Base-by-base conservation (phyloP, 2,888 invertebrate genomes). In the Melanchra persicariae region DNA sequence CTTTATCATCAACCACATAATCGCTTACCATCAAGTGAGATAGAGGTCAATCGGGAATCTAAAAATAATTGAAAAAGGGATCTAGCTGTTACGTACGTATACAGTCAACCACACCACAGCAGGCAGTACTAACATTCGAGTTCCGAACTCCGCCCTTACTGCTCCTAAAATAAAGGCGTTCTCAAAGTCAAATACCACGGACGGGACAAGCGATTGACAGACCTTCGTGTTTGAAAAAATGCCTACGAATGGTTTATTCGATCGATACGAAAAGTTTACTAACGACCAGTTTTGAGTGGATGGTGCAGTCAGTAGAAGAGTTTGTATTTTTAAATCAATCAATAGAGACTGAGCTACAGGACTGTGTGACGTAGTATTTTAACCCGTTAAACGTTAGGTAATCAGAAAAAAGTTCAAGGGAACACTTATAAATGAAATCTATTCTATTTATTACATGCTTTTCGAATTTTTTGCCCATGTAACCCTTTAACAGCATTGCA, bases 191-290 rank as follows among this genome's bases (percentile, higher is more conserved):
- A 47, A 37, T 22, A 37, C 22, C 10, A 22, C n/a, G 37, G 49
- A 47, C 15, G 10, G 37, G 49, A 47, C 15, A 12, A 49, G 15
- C 2, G 19, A 60, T n/a, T 34, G 43, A 43, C 17, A 34, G 24
- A 12, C 9, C 58, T 24, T 6, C 24, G 24, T n/a, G 10, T 2
- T 34, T 7, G 7, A n/a, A 43, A 45, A 71, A 66, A 52, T 6
- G 2, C 24, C 34, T 19, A n/a, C 24, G 10, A 26, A 15, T 37
- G 34, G 12, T 54, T 24, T 45, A 70, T 19, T 17, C 24, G 24
- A 47, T 55, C 40, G 15, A 67, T 49, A 47, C 24, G 8, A 45
- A 68, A 76, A 72, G 30, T 54, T 65, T 12, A 66, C 52, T 65
- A 24, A 40, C 54, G 37, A 75, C 30, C 57, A 22, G 34, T 37